Conservation (phyloP, 2,888 invertebrate genomes). For the Nysson spinosus region DNA sequence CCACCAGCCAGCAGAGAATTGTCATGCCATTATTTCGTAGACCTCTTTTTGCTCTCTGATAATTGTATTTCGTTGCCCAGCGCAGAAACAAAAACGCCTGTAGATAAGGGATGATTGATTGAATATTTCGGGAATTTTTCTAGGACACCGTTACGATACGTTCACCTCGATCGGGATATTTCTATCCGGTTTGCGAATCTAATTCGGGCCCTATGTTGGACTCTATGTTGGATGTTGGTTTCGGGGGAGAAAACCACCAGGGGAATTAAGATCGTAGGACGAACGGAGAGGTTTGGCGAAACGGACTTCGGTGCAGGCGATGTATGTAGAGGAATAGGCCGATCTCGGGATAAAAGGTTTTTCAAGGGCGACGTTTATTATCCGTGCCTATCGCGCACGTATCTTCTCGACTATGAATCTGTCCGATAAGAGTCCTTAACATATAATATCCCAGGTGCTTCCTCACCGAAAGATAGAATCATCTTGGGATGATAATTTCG, state of each 20-base stretch:
- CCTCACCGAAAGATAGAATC: constrained; percentile 23
- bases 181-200: too few species aligned
- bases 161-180: neutral
- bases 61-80: neutral
- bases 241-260: too few species aligned
- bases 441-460: constrained; percentile 38
- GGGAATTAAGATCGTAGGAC: too few species aligned
- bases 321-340: too few species aligned
- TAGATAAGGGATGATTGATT: neutral
- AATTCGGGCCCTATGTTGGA: too few species aligned
- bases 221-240: too few species aligned
- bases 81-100: neutral
- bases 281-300: too few species aligned
- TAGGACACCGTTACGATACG: neutral
- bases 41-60: neutral
- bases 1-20: neutral
- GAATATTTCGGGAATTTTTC: neutral
- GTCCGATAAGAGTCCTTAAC: constrained; percentile 47
- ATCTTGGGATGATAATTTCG: constrained; percentile 54
- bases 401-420: constrained; percentile 37
- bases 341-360: neutral
- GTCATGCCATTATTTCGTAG: neutral
- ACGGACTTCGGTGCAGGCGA: too few species aligned
- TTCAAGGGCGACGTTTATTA: neutral
- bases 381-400: constrained; percentile 21